Percentiles rank a stretch among this genome's conserved stretches.
These are phyloP conservation scores for Ornithorhynchus anatinus DNA, from an alignment of 2,113 vertebrate species.

Conservation along the genomic window DNA sequence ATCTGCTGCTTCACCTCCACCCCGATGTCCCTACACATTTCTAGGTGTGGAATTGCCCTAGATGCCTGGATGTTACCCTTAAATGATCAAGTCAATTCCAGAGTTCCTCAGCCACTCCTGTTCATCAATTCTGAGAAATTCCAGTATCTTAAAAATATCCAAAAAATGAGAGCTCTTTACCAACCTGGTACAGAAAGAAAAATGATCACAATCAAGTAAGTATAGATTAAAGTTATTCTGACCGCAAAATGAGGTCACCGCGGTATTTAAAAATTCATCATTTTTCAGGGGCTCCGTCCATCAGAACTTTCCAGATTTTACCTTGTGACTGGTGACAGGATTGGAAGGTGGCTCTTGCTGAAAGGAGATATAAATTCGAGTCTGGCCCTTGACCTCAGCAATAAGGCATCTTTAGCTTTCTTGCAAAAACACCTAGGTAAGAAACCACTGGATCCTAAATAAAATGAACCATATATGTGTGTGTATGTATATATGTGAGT, in stretches of 20 bases:
- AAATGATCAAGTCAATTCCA: slow-evolving; percentile 77
- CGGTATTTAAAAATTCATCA: not conserved
- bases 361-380: slow-evolving; percentile 89
- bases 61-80: slow-evolving; percentile 93
- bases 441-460: slow-evolving; percentile 25
- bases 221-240: not conserved
- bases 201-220: slow-evolving; percentile 94
- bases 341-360: slow-evolving; percentile 82
- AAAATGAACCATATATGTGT: too few relatives aligned
- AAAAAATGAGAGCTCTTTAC: slow-evolving; percentile 80
- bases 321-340: slow-evolving; percentile 80
- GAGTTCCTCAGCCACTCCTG: slow-evolving; percentile 86
- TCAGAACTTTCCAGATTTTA: slow-evolving; percentile 95
- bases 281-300: slow-evolving; percentile 87
- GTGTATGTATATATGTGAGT: too few relatives aligned
- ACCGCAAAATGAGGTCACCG: not conserved
- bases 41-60: slow-evolving; percentile 88
- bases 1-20: too few relatives aligned
- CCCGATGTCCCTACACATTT: too few relatives aligned
- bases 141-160: slow-evolving; percentile 84
- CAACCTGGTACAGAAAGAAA: slow-evolving; percentile 79
- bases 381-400: slow-evolving; percentile 84
- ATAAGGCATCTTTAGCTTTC: slow-evolving; percentile 92
- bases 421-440: slow-evolving; percentile 91
- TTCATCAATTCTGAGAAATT: slow-evolving; percentile 95